Evolutionary conservation across 1,140 invertebrate genomes (phyloP).

Genomic region (Caenorhabditis tropicalis): DNA sequence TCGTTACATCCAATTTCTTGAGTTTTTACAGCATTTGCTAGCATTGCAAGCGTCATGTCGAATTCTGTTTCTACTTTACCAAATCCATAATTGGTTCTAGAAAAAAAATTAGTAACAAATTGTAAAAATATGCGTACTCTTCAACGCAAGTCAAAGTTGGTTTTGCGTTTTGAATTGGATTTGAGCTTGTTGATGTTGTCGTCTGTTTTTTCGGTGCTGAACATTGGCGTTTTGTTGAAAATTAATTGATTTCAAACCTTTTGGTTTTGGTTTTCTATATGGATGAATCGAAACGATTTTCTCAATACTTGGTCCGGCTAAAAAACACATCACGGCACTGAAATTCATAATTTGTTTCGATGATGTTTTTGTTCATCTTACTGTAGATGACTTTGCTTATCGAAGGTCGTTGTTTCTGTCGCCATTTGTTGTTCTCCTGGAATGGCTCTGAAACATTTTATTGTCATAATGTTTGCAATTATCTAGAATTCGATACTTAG

Average conservation of each 20-base stretch:
- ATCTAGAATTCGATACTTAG: neutral
- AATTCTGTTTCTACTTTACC: neutral
- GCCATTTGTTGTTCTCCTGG: no score
- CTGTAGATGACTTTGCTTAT: neutral
- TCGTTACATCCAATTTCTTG: conserved; percentile 56
- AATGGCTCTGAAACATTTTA: no score
- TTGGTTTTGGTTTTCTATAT: neutral
- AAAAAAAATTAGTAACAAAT: neutral
- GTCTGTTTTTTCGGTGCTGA: no score
- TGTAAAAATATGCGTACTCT: neutral
- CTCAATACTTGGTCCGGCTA: neutral
- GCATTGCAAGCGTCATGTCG: conserved; percentile 11
- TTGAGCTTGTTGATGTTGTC: neutral
- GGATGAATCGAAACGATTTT: conserved; percentile 28
- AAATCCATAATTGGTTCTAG: neutral
- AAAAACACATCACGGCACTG: conserved; percentile 10
- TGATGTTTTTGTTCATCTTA: neutral
- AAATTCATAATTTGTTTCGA: neutral
- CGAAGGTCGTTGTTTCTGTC: neutral
- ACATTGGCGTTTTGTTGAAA: no score
- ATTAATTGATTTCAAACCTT: neutral
- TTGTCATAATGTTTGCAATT: no score
- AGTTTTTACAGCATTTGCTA: conserved; percentile 5
- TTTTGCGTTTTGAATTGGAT: neutral
- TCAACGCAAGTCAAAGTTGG: neutral